phyloP scores from a whole-genome alignment of 2,113 vertebrate species.

The Tautogolabrus adspersus region DNA sequence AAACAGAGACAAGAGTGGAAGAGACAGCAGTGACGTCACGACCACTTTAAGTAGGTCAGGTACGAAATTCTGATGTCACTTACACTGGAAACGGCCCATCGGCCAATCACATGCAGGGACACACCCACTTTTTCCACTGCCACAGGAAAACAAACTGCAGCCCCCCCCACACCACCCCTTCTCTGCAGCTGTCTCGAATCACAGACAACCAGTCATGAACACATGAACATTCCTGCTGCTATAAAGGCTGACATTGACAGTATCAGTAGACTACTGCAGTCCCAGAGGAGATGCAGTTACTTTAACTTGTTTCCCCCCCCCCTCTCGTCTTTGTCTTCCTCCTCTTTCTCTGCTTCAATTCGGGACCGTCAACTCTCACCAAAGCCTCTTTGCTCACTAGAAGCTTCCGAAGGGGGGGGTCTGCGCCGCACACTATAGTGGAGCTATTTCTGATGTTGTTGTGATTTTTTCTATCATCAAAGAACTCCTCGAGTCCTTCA shows the following conservation, averaged over 20 bases:
- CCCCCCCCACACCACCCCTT: not conserved
- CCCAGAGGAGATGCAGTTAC: constrained; percentile 1
- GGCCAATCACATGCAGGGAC: constrained; percentile 48
- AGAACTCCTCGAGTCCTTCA: constrained; percentile 49
- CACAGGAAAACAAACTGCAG: constrained; percentile 34
- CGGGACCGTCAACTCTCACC: constrained; percentile 13
- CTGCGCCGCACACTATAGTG: not conserved
- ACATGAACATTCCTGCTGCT: constrained; percentile 15
- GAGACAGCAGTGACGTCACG: constrained; percentile 68
- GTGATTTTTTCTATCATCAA: constrained; percentile 47
- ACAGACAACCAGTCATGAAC: constrained; percentile 11
- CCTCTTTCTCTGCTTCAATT: not conserved
- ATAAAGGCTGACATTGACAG: constrained; percentile 9
- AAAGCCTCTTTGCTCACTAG: constrained; percentile 35
- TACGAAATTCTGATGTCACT: constrained; percentile 71
- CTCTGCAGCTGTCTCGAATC: constrained; percentile 57
- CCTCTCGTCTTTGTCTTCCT: not conserved
- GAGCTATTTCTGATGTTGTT: constrained; percentile 55
- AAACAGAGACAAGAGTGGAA: constrained; percentile 38
- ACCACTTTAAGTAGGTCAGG: constrained; percentile 76
- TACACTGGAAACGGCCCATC: constrained; percentile 23
- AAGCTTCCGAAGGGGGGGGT: constrained; percentile 5
- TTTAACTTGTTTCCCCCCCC: not conserved
- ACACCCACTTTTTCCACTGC: constrained; percentile 38
- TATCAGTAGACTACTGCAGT: constrained; percentile 22